Evolutionary conservation across 2,113 vertebrate species (phyloP).

Genomic region (Terrapene triunguis): DNA sequence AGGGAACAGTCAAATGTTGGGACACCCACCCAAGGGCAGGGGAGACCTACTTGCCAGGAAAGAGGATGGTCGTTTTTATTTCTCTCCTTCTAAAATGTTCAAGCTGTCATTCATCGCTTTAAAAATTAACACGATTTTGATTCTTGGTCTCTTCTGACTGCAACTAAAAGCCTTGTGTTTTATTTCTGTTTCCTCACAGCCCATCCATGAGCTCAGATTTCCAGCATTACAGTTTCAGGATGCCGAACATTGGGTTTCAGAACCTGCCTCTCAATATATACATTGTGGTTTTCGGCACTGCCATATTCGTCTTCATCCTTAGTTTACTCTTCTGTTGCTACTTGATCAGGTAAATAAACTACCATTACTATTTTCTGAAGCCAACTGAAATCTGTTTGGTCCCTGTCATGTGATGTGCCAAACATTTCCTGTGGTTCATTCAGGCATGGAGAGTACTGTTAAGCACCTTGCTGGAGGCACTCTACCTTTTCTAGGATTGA

Average conservation of each 20-base stretch:
- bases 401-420: neutral
- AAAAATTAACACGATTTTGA: neutral
- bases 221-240: conserved; percentile 96
- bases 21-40: neutral
- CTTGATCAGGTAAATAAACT: conserved; percentile 91
- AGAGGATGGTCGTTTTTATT: neutral
- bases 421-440: no score
- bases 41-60: neutral
- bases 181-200: conserved; percentile 78
- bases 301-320: conserved; percentile 99
- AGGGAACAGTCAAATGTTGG: neutral
- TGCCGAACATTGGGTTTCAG: conserved; percentile 99
- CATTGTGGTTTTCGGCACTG: conserved; percentile 98
- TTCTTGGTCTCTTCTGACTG: neutral
- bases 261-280: conserved; percentile 99
- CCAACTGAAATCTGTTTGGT: rapidly evolving
- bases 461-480: neutral
- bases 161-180: neutral
- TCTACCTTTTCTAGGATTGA: neutral
- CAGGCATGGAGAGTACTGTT: neutral
- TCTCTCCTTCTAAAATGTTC: neutral
- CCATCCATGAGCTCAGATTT: conserved; percentile 96
- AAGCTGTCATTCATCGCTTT: neutral
- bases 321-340: conserved; percentile 99
- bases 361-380: neutral